phyloP scores from a whole-genome alignment of 2,797 vertebrate genomes.

The Mormyrus proboscirostris region DNA sequence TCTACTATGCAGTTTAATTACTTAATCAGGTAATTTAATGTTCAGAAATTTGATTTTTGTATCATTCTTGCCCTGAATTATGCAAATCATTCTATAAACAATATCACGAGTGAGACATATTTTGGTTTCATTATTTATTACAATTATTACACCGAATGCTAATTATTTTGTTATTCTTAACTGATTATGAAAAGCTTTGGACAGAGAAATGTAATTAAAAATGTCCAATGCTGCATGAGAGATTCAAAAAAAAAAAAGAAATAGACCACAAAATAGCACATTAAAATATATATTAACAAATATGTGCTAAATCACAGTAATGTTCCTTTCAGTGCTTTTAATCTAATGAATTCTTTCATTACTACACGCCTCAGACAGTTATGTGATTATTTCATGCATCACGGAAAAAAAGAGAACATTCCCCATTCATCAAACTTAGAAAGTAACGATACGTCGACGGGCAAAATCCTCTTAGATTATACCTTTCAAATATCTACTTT shows the following conservation, averaged over 20 bases:
- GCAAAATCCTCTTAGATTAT: constrained; percentile 13
- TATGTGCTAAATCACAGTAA: neutral
- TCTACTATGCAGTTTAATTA: constrained; percentile 2
- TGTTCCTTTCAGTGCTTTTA: neutral
- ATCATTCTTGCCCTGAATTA: neutral
- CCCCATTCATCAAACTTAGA: constrained; percentile 17
- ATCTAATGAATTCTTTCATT: constrained; percentile 11
- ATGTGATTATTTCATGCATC: neutral
- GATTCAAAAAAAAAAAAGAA: neutral
- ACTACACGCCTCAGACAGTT: neutral
- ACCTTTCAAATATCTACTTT: constrained; percentile 4
- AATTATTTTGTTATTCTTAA: constrained; percentile 3
- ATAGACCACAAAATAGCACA: neutral
- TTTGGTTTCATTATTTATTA: neutral
- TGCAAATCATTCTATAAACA: neutral
- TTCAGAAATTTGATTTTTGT: neutral
- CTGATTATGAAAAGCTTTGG: neutral
- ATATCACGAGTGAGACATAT: neutral
- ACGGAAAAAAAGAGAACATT: neutral
- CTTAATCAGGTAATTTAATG: neutral
- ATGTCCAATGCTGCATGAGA: neutral
- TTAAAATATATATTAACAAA: neutral
- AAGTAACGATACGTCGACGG: neutral
- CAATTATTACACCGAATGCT: neutral
- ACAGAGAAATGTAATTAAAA: constrained; percentile 2